These are phyloP conservation scores for Lasiurus borealis DNA, from an alignment of 2,113 vertebrate genomes.

Conservation along the genomic window DNA sequence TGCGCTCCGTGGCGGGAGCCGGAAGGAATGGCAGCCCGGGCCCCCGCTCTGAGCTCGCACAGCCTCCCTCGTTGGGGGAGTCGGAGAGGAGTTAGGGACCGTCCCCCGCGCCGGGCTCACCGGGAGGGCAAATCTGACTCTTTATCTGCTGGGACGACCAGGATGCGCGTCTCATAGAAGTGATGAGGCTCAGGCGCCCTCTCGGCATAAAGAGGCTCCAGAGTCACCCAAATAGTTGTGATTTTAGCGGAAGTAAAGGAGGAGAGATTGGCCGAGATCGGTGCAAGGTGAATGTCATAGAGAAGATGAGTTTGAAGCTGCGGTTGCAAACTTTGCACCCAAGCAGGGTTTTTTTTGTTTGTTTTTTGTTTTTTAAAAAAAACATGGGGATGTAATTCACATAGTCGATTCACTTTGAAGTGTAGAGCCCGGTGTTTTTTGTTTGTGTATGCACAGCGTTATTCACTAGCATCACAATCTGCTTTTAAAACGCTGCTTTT, in stretches of 20 bases:
- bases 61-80: background rate
- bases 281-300: background rate
- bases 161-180: background rate
- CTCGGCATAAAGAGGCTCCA: background rate
- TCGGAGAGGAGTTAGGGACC: background rate
- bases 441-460: background rate
- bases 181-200: background rate
- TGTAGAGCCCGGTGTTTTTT: background rate
- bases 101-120: background rate
- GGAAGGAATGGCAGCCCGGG: slow-evolving; percentile 6
- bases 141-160: background rate
- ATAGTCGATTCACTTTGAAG: background rate
- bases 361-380: background rate
- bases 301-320: slow-evolving; percentile 22
- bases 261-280: background rate
- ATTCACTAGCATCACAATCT: background rate
- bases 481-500: background rate
- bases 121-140: background rate
- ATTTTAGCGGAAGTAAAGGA: background rate
- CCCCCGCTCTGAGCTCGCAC: background rate
- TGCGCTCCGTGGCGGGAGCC: background rate
- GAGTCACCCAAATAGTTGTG: background rate
- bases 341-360: background rate
- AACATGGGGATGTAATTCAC: background rate
- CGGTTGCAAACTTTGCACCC: background rate